phyloP scores from a whole-genome alignment of 2,888 invertebrate species.

The Galeopsomyia nigrocyanea region DNA sequence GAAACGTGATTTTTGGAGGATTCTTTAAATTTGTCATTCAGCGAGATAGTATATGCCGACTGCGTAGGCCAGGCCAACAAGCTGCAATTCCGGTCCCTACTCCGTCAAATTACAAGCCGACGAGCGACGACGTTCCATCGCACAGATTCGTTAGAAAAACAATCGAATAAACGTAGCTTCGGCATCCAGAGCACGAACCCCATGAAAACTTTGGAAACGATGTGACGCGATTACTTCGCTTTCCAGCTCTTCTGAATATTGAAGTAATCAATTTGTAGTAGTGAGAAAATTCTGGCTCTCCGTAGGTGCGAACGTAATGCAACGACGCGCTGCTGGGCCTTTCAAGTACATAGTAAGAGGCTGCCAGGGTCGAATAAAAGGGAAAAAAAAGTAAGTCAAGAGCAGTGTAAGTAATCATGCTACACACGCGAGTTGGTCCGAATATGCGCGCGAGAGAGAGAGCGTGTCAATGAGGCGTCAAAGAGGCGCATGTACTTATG shows the following conservation, averaged over 20 bases:
- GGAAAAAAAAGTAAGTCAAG: conserved; percentile 20
- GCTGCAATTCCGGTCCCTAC: no score
- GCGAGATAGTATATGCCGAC: conserved; percentile 26
- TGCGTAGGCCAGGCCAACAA: conserved; percentile 26
- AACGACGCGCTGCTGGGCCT: no score
- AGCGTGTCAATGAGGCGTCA: conserved; percentile 14
- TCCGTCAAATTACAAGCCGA: no score
- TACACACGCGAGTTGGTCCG: conserved; percentile 7
- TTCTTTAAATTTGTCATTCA: conserved; percentile 54
- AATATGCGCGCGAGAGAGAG: conserved; percentile 21
- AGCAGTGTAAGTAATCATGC: conserved; percentile 19
- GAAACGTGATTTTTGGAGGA: conserved; percentile 53
- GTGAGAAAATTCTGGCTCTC: no score
- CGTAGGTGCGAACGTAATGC: no score
- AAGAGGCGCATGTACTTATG: conserved; percentile 12
- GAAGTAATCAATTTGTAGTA: no score
- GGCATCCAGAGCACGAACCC: no score
- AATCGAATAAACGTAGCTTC: neutral
- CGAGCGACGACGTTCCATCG: neutral
- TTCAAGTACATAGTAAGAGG: no score
- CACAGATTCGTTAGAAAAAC: conserved; percentile 3
- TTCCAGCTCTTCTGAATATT: no score
- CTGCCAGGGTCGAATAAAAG: neutral
- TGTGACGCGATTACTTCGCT: no score
- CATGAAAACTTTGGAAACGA: no score